These are phyloP conservation scores for Coccyzus lansbergi DNA, from an alignment of 2,797 vertebrate genomes.

Conservation along the genomic window DNA sequence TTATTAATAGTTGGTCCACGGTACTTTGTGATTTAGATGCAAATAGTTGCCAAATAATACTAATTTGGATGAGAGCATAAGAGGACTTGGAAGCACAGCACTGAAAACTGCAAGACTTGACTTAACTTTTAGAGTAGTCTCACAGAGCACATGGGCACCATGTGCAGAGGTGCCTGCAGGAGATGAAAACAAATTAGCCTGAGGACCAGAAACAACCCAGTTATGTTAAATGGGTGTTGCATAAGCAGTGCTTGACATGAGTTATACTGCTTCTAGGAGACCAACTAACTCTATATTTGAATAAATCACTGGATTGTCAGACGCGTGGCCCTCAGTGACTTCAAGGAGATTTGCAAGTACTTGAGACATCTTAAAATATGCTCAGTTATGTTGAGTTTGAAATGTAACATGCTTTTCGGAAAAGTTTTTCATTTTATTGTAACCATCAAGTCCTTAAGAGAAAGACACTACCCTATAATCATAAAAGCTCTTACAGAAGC, in stretches of 20 bases:
- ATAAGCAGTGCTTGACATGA: background rate
- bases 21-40: background rate
- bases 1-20: background rate
- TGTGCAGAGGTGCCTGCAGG: background rate
- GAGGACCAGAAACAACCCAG: background rate
- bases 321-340: background rate
- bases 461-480: background rate
- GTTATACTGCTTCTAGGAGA: background rate
- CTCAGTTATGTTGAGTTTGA: background rate
- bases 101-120: background rate
- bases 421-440: background rate
- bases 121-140: background rate
- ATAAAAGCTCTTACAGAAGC: background rate
- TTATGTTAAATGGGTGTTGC: background rate
- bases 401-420: background rate
- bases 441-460: background rate
- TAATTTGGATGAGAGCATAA: background rate
- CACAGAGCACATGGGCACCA: background rate
- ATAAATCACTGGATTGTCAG: background rate
- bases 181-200: background rate
- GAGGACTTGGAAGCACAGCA: background rate
- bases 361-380: background rate
- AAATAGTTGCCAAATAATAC: background rate
- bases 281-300: background rate
- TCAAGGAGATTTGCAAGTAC: background rate